Evolutionary conservation across 1,140 invertebrate species (phyloP), one percentile per base, ranked within the genome.

Genomic region (Lanistes nyassanus): DNA sequence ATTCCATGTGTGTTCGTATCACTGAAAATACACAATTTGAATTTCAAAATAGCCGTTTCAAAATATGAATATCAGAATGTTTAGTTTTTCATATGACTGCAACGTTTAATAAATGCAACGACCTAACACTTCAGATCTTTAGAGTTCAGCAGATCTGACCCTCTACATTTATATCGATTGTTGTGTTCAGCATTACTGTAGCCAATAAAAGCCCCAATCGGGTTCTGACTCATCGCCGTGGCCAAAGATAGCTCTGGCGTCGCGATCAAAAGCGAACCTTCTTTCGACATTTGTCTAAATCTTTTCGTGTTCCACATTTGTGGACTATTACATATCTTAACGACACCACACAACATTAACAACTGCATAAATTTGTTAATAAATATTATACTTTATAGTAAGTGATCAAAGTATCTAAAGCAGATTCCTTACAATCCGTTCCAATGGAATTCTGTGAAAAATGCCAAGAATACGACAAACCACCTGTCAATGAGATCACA

Each of bases 201-300:
- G 70, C 70, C 60, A 72, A 72, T 72, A 72, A 72, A 55, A 72
- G 70, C 53, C 70, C 68, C 70, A 62, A 72, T 72, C 70, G 55
- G 70, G 23, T 56, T 72, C 21, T 72, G 70, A 72, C n/a, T 72
- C 70, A 72, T 72, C 70, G 70, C 70, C 21, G 42, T 26, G 56
- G 70, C 70, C 60, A 72, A 72, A 72, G 70, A 72, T 72, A 72
- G 42, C 70, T 72, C 70, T 70, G 68, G 68, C 68, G 56, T 70
- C 68, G n/a, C 42, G 36, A 56, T 56, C 51, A 55, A 55, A 36
- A 31, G 51, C 68, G 55, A 55, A 56, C 68, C 53, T 70, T 39
- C 39, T 23, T 51, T 31, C 31, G 31, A 16, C 19, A 6, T 36
- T n/a, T 21, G 36, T 42, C 13, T 23, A 34, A 65, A 36, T 26